Base-by-base conservation (phyloP, 1,140 invertebrate genomes). In the Asbolus verrucosus region DNA sequence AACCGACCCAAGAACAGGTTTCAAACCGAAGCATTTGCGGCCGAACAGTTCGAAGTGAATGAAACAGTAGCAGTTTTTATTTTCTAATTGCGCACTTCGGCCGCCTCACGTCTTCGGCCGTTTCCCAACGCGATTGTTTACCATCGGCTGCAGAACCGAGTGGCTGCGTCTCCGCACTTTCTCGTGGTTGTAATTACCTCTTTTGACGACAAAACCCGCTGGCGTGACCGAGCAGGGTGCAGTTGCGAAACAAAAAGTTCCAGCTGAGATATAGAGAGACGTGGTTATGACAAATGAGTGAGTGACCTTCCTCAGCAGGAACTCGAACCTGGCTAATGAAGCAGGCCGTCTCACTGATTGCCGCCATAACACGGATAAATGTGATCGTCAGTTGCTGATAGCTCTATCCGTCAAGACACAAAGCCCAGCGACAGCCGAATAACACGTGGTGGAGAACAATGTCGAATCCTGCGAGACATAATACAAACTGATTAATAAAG, bases 361-460 rank as follows among this genome's bases (percentile, higher is more conserved):
- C 74, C 75, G 72, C 65, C 71, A 74, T 78, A 76, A 76, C 72
- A 41, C 63, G 70, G 73, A 77, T 67, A 78, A 78, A 77, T 76
- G 75, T 65, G 73, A 66, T 76, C 76, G 75, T 79, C 77, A 77
- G 73, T 72, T 67, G 73, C 70, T 79, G 77, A 79, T 79, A 76
- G 77, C 77, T 79, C 77, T 75, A 79, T 79, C 75, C 69, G 76
- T 79, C 77, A 79, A 72, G 54, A 67, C 50, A 76, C 76, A 77
- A 77, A 71, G 60, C 63, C 24, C 33, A 61, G 65, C 69, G 76
- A 77, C 73, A 75, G 76, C 66, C 66, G 72, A 65, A 71, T 68
- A 72, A 73, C 70, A 65, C 50, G 60, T 73, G 70, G 60, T 72
- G 50, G 63, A 13, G 65, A 77, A 75, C 72, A 75, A 75, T 75